Conservation (phyloP, 1,140 invertebrate genomes). For the Drosophila tropicalis region DNA sequence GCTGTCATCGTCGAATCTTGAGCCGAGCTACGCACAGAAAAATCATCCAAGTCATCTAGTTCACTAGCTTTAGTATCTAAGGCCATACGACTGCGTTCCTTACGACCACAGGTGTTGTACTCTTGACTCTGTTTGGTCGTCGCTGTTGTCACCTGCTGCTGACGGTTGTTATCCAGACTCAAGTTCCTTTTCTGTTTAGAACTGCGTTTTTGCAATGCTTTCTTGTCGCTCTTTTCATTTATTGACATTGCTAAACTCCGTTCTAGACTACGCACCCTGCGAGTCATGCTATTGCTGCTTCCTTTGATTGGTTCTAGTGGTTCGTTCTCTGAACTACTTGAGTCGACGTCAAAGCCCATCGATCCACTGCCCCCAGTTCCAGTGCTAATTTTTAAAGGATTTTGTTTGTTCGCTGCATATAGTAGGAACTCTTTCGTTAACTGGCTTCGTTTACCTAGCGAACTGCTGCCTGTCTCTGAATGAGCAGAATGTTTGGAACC, state of each 20-base stretch:
- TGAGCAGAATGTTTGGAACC: background rate
- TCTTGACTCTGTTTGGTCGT: slow-evolving; percentile 27
- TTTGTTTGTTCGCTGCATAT: slow-evolving; percentile 52
- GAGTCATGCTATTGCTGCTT: slow-evolving; percentile 36
- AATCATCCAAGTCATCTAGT: slow-evolving; percentile 51
- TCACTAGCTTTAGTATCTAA: slow-evolving; percentile 27
- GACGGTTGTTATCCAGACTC: slow-evolving; percentile 66
- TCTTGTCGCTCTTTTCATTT: slow-evolving; percentile 54
- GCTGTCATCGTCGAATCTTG: slow-evolving; percentile 47
- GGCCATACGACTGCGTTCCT: slow-evolving; percentile 48
- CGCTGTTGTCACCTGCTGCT: slow-evolving; percentile 15
- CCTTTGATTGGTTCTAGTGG: slow-evolving; percentile 30
- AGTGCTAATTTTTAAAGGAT: slow-evolving; percentile 26
- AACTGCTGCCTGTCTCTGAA: slow-evolving; percentile 46
- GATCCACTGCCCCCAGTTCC: slow-evolving; percentile 17
- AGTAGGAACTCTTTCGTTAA: slow-evolving; percentile 70
- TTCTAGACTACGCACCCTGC: slow-evolving; percentile 74
- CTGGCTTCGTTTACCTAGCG: slow-evolving; percentile 68
- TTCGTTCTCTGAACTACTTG: slow-evolving; percentile 77
- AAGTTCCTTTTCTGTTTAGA: slow-evolving; percentile 79
- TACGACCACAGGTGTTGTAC: slow-evolving; percentile 27
- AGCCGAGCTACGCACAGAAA: slow-evolving; percentile 57
- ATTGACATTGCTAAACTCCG: slow-evolving; percentile 45
- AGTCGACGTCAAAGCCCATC: slow-evolving; percentile 47
- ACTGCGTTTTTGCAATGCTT: slow-evolving; percentile 58